Conservation (phyloP, 2,113 vertebrate species). For the Pseudorasbora parva region DNA sequence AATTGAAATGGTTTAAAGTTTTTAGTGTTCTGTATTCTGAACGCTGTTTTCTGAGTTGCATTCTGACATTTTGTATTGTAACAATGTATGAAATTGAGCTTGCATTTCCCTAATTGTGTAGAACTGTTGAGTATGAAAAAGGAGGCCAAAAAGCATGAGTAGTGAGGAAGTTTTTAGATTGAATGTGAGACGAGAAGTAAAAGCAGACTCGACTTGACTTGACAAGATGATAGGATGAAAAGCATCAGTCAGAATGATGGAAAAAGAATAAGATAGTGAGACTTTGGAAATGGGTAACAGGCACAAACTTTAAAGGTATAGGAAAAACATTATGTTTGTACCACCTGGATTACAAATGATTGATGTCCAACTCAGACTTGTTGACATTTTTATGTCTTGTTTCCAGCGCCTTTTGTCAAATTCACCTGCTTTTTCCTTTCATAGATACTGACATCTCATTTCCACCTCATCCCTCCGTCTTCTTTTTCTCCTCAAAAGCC, state of each 20-base stretch:
- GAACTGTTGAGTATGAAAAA: not conserved
- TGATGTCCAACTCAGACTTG: not conserved
- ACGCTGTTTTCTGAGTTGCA: too few species aligned
- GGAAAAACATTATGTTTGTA: not conserved
- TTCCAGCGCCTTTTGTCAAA: not conserved
- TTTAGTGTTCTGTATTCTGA: not conserved
- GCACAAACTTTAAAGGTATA: not conserved
- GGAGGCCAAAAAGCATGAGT: not conserved
- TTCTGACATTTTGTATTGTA: not conserved
- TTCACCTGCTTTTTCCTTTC: not conserved
- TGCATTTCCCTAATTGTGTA: not conserved
- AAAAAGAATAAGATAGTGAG: not conserved
- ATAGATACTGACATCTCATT: constrained; percentile 1
- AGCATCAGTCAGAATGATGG: not conserved
- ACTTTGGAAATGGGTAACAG: not conserved
- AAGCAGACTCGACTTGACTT: not conserved
- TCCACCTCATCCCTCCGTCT: not conserved
- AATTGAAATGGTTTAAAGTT: too few species aligned
- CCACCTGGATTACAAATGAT: not conserved
- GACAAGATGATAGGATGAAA: not conserved
- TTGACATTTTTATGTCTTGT: not conserved
- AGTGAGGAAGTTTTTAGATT: not conserved
- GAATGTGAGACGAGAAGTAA: not conserved
- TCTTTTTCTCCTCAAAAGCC: not conserved
- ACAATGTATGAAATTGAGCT: not conserved